These are phyloP conservation scores for Campoplex capitator DNA, from an alignment of 2,888 invertebrate species.

Conservation along the genomic window DNA sequence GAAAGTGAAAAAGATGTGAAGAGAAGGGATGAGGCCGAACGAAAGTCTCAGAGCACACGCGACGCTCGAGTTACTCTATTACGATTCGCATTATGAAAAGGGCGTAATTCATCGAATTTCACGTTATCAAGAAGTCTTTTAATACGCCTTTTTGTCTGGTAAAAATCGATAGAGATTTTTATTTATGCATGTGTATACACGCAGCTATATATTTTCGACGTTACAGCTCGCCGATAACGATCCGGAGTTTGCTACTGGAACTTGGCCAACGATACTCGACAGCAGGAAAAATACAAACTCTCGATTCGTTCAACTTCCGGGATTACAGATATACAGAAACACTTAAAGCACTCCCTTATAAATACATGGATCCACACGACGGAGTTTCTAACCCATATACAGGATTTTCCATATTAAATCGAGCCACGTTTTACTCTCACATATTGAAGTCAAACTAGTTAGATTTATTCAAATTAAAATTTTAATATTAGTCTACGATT, in stretches of 20 bases:
- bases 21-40: slow-evolving; percentile 47
- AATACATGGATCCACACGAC: not conserved
- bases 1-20: slow-evolving; percentile 52
- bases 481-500: not conserved
- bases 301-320: slow-evolving; percentile 61
- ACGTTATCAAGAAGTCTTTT: not conserved
- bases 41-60: slow-evolving; percentile 57
- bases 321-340: slow-evolving; percentile 43
- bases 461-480: not conserved
- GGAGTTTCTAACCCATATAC: not conserved
- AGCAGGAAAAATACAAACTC: slow-evolving; percentile 48
- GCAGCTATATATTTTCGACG: slow-evolving; percentile 37
- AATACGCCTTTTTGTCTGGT: slow-evolving; percentile 16
- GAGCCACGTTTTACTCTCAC: not conserved
- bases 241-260: slow-evolving; percentile 61
- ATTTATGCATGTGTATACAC: not conserved
- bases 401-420: not conserved
- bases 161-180: slow-evolving; percentile 16
- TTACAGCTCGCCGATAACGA: slow-evolving; percentile 58
- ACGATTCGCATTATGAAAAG: slow-evolving; percentile 8
- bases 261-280: slow-evolving; percentile 59
- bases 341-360: slow-evolving; percentile 36
- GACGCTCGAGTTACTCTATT: slow-evolving; percentile 49
- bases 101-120: not conserved
- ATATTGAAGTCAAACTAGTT: not conserved